phyloP scores from a whole-genome alignment of 2,113 vertebrate genomes.

The Steatornis caripensis region DNA sequence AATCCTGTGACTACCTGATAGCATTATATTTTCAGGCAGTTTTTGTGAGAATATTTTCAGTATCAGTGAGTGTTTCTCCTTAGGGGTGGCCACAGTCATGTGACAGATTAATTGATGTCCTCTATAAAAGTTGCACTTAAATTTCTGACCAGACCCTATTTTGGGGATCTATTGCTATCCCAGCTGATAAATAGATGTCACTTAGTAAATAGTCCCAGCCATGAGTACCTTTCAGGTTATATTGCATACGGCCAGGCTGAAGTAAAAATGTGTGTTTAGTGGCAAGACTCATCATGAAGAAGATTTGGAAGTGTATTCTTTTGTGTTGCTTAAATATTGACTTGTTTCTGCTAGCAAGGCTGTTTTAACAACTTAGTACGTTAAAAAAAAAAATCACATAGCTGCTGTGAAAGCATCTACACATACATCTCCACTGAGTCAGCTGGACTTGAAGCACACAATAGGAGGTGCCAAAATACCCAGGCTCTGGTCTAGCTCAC shows the following conservation, averaged over 20 bases:
- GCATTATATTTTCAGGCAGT: rapidly evolving
- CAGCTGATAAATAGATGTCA: background rate
- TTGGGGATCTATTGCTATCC: background rate
- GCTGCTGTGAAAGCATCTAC: constrained; percentile 30
- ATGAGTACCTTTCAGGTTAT: background rate
- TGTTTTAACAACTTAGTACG: background rate
- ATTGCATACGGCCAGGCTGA: background rate
- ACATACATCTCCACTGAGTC: constrained; percentile 20
- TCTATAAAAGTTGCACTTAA: background rate
- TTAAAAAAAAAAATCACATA: background rate
- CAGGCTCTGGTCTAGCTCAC: background rate
- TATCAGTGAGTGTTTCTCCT: background rate
- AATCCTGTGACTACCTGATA: background rate
- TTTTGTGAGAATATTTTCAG: background rate
- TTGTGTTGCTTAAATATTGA: background rate
- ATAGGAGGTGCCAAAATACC: background rate
- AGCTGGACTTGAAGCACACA: background rate
- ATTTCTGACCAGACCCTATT: background rate
- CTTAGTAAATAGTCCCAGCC: background rate
- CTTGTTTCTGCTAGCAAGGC: background rate
- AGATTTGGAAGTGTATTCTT: background rate
- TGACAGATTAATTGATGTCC: background rate
- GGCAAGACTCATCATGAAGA: background rate
- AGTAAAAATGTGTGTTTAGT: background rate
- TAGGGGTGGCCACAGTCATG: background rate